Evolutionary conservation across 1,140 invertebrate species (phyloP).

Genomic region (Drosophila subobscura): DNA sequence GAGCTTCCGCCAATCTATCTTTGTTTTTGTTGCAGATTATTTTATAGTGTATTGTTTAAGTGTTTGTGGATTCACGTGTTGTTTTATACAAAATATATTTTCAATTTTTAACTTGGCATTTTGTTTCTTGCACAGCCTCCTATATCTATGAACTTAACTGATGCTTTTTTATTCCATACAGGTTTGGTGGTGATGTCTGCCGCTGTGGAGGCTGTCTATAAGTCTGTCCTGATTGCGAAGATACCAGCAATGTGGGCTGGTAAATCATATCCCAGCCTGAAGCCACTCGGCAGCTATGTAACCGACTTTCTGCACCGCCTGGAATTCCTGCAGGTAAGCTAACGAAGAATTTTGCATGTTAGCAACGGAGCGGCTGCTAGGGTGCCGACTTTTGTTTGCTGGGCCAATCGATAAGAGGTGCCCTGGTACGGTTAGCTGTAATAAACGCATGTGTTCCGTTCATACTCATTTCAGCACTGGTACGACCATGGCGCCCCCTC

Average conservation of each 20-base stretch:
- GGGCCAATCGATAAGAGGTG: constrained; percentile 17
- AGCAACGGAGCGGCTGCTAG: constrained; percentile 3
- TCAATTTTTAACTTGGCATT: neutral
- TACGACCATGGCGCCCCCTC: constrained; percentile 91
- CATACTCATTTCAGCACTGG: constrained; percentile 87
- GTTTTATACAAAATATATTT: constrained; percentile 22
- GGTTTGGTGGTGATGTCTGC: constrained; percentile 93
- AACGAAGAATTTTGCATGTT: no score
- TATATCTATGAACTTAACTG: constrained; percentile 18
- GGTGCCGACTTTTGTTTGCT: constrained; percentile 21
- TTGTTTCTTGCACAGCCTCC: constrained; percentile 25
- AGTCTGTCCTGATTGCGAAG: constrained; percentile 91
- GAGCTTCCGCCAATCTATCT: neutral
- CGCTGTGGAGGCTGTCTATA: constrained; percentile 93
- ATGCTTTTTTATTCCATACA: constrained; percentile 47
- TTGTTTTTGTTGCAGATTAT: neutral
- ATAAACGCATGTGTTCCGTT: no score
- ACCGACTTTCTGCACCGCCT: constrained; percentile 93
- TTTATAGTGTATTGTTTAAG: constrained; percentile 2
- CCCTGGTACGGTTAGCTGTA: constrained; percentile 4
- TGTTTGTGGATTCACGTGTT: constrained; percentile 14
- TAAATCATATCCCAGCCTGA: constrained; percentile 96
- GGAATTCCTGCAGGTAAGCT: constrained; percentile 89
- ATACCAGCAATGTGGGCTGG: constrained; percentile 93
- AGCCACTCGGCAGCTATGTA: constrained; percentile 95